A percentile compares a stretch with the other conserved stretches of the same genome.
Conservation (phyloP, 2,888 invertebrate species). For the Cryptophagus acutangulus region DNA sequence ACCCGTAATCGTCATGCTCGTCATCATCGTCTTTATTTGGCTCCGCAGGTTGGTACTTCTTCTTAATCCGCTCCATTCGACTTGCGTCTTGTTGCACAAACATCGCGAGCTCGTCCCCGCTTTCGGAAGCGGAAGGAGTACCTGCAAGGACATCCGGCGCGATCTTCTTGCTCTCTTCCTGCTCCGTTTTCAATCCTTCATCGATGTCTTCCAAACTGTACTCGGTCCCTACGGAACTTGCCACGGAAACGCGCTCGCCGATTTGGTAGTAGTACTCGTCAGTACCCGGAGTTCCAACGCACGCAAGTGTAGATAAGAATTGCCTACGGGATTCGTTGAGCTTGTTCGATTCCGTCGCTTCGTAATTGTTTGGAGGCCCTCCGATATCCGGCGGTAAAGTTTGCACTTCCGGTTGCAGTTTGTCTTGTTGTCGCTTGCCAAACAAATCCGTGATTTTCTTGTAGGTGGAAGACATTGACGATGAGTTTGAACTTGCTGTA, state of each 20-base stretch:
- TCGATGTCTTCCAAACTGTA: slow-evolving; percentile 64
- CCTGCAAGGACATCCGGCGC: slow-evolving; percentile 79
- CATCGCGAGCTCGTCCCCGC: slow-evolving; percentile 71
- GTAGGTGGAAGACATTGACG: slow-evolving; percentile 60
- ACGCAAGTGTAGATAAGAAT: slow-evolving; percentile 74
- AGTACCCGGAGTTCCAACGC: slow-evolving; percentile 55
- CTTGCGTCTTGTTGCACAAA: slow-evolving; percentile 82
- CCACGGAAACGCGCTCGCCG: slow-evolving; percentile 57
- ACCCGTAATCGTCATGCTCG: slow-evolving; percentile 85
- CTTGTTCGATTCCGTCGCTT: slow-evolving; percentile 29
- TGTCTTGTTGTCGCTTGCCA: slow-evolving; percentile 44
- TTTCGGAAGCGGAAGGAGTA: slow-evolving; percentile 54
- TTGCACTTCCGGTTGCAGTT: slow-evolving; percentile 34
- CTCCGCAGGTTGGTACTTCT: slow-evolving; percentile 59
- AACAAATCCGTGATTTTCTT: slow-evolving; percentile 59
- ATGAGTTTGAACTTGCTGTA: slow-evolving; percentile 54
- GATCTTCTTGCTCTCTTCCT: slow-evolving; percentile 51
- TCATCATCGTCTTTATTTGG: slow-evolving; percentile 58
- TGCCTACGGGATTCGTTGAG: slow-evolving; percentile 64
- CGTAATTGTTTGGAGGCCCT: slow-evolving; percentile 43
- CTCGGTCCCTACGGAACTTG: slow-evolving; percentile 61
- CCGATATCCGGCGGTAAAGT: slow-evolving; percentile 54
- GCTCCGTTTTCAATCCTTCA: slow-evolving; percentile 53
- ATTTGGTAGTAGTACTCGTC: slow-evolving; percentile 59
- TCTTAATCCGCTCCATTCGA: slow-evolving; percentile 75